Conservation (phyloP, 30 jellyfish, hydroid and myxozoan genomes). For the Cassiopea andromeda region DNA sequence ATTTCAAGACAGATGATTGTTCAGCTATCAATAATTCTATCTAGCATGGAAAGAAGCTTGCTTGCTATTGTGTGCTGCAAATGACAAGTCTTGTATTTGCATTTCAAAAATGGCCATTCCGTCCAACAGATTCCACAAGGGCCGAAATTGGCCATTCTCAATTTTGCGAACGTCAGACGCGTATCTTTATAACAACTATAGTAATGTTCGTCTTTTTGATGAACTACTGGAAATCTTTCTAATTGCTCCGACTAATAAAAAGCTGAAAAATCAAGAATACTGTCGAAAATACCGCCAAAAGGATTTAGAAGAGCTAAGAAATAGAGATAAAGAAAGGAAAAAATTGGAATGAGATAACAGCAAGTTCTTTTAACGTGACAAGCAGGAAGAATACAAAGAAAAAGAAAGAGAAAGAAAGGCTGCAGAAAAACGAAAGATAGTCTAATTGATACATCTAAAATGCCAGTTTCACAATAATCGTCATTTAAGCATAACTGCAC, state of each 20-base stretch:
- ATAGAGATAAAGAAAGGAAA: not conserved
- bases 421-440: constrained; percentile 1
- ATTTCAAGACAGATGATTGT: not conserved
- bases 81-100: not conserved
- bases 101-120: not conserved
- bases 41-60: constrained; percentile 1
- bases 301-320: constrained; percentile 2
- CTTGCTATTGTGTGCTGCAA: constrained; percentile 7
- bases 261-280: not conserved
- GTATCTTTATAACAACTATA: not conserved
- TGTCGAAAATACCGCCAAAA: constrained; percentile 8
- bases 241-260: not conserved
- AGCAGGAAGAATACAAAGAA: not conserved
- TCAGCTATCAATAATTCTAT: constrained; percentile 3
- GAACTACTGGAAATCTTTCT: not conserved
- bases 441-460: not conserved
- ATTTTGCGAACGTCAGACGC: not conserved
- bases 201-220: not conserved
- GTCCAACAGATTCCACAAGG: not conserved
- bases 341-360: not conserved
- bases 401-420: not conserved
- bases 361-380: constrained; percentile 1
- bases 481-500: constrained; percentile 38
- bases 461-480: constrained; percentile 7
- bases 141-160: not conserved